Conservation (phyloP, 1,140 invertebrate genomes). For the Nilaparvata lugens region DNA sequence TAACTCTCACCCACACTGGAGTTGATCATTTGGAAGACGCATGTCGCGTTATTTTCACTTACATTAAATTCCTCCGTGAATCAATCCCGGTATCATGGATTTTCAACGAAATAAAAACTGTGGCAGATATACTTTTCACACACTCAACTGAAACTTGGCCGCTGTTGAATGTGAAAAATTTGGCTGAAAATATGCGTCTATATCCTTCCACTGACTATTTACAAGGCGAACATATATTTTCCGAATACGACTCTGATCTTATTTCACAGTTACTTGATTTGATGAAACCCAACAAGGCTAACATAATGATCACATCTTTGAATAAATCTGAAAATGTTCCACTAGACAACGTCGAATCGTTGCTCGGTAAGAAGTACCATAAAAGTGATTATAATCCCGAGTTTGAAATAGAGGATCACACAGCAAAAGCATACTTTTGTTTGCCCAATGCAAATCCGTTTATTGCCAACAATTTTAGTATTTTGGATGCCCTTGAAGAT, state of each 20-base stretch:
- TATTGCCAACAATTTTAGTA: constrained; percentile 69
- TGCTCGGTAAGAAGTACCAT: constrained; percentile 57
- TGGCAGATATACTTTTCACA: constrained; percentile 53
- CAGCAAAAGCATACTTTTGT: constrained; percentile 36
- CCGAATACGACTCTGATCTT: constrained; percentile 67
- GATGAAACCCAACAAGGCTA: constrained; percentile 61
- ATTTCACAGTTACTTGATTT: constrained; percentile 54
- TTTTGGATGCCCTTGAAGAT: constrained; percentile 45
- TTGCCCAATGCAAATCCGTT: constrained; percentile 74
- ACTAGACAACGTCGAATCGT: constrained; percentile 56
- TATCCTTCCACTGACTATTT: constrained; percentile 70
- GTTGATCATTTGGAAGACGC: constrained; percentile 58
- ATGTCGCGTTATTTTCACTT: constrained; percentile 59
- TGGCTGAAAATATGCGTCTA: constrained; percentile 71
- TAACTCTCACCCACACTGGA: constrained; percentile 75
- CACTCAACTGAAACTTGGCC: constrained; percentile 58
- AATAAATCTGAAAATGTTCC: constrained; percentile 35
- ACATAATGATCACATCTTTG: constrained; percentile 57
- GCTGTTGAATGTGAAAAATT: constrained; percentile 63
- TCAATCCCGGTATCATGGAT: constrained; percentile 54
- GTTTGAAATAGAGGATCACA: too few species aligned
- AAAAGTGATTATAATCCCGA: not conserved
- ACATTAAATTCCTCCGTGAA: constrained; percentile 56
- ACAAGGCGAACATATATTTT: constrained; percentile 55
- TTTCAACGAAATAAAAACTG: constrained; percentile 63